Conservation (phyloP, 2,113 vertebrate species). For the Ia io region DNA sequence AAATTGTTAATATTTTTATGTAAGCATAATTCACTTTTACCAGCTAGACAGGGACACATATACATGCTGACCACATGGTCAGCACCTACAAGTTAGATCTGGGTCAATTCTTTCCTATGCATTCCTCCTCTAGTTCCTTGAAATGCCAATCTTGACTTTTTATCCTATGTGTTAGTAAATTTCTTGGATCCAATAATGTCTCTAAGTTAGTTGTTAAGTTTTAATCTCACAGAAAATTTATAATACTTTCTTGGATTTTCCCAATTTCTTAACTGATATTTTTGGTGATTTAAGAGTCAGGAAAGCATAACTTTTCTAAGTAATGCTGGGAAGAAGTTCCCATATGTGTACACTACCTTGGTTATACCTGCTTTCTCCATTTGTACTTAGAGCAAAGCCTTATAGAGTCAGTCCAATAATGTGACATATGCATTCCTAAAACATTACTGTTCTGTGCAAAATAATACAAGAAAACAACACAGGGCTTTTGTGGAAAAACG, state of each 20-base stretch:
- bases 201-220: background rate
- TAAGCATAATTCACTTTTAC: background rate
- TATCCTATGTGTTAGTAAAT: background rate
- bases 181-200: background rate
- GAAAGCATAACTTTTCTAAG: background rate
- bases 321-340: background rate
- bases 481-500: background rate
- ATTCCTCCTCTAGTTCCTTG: background rate
- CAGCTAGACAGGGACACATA: background rate
- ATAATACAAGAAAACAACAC: background rate
- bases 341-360: background rate
- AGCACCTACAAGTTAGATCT: background rate
- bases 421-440: background rate
- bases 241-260: background rate
- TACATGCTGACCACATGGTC: background rate
- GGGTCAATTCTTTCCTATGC: background rate
- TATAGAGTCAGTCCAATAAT: background rate
- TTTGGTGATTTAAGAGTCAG: background rate
- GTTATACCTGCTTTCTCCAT: background rate
- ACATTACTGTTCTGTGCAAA: background rate
- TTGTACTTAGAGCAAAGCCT: background rate
- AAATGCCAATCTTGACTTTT: background rate
- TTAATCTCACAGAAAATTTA: conserved; percentile 30
- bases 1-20: conserved; percentile 2
- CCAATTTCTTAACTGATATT: background rate